Percentiles rank a stretch among this genome's conserved stretches.
These are phyloP conservation scores for Rotaria socialis DNA, from an alignment of 2,888 invertebrate species.

Conservation along the genomic window DNA sequence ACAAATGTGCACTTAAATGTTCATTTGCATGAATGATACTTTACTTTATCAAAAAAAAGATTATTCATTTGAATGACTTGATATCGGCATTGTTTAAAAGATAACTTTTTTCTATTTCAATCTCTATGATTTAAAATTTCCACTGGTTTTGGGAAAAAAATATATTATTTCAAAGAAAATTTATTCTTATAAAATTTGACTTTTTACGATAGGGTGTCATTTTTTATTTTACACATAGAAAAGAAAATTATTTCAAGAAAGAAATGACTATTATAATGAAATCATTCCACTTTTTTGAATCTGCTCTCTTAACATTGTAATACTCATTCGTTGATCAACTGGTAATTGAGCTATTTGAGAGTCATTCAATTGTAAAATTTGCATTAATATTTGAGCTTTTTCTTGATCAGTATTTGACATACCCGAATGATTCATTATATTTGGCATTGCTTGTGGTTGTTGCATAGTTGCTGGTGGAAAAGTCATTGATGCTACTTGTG, in stretches of 20 bases:
- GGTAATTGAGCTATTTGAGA: constrained; percentile 93
- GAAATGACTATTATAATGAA: neutral
- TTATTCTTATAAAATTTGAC: neutral
- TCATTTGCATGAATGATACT: neutral
- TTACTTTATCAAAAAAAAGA: too few relatives aligned
- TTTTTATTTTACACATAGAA: neutral
- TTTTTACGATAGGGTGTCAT: neutral
- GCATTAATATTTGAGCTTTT: constrained; percentile 83
- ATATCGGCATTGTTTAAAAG: too few relatives aligned
- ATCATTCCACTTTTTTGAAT: constrained; percentile 72
- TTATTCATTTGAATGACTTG: too few relatives aligned
- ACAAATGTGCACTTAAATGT: neutral
- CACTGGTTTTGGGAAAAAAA: too few relatives aligned
- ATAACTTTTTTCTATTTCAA: too few relatives aligned
- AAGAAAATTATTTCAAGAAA: neutral
- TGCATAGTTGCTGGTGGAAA: neutral
- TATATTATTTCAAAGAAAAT: too few relatives aligned
- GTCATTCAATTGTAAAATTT: constrained; percentile 91
- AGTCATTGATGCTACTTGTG: constrained; percentile 25
- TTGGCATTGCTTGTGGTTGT: constrained; percentile 46
- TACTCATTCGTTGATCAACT: constrained; percentile 89
- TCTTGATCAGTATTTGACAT: constrained; percentile 73
- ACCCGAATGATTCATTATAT: constrained; percentile 48
- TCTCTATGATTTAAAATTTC: too few relatives aligned
- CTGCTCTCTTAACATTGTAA: constrained; percentile 89